phyloP scores from a whole-genome alignment of 2,888 invertebrate species.

The Drosophila dives region DNA sequence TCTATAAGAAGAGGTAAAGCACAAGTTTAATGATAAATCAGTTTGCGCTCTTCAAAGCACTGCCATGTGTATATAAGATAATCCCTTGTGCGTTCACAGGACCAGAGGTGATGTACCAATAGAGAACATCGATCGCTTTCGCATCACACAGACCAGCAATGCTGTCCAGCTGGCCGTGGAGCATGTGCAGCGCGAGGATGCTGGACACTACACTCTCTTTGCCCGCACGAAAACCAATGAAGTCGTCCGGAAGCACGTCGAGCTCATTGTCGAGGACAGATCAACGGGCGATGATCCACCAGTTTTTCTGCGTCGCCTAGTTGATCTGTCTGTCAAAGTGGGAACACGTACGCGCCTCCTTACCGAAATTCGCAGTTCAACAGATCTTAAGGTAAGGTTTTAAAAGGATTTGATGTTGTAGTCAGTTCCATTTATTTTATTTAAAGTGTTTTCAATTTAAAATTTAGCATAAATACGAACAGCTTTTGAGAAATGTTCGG shows the following conservation, averaged over 20 bases:
- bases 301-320: slow-evolving; percentile 92
- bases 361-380: slow-evolving; percentile 92
- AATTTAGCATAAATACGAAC: neutral
- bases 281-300: slow-evolving; percentile 91
- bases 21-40: neutral
- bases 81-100: slow-evolving; percentile 81
- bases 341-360: slow-evolving; percentile 94
- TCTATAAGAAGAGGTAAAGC: slow-evolving; percentile 84
- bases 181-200: slow-evolving; percentile 89
- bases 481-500: neutral
- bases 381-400: slow-evolving; percentile 89
- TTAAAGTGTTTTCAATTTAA: neutral
- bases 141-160: slow-evolving; percentile 86
- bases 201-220: slow-evolving; percentile 91
- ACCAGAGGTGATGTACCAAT: slow-evolving; percentile 87
- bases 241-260: slow-evolving; percentile 86
- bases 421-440: neutral
- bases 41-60: neutral
- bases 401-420: neutral
- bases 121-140: slow-evolving; percentile 88
- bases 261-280: slow-evolving; percentile 87
- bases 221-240: slow-evolving; percentile 87
- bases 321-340: slow-evolving; percentile 95
- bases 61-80: neutral
- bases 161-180: slow-evolving; percentile 91